Conservation (phyloP, 2,113 vertebrate genomes). For the Cyanoliseus patagonus region DNA sequence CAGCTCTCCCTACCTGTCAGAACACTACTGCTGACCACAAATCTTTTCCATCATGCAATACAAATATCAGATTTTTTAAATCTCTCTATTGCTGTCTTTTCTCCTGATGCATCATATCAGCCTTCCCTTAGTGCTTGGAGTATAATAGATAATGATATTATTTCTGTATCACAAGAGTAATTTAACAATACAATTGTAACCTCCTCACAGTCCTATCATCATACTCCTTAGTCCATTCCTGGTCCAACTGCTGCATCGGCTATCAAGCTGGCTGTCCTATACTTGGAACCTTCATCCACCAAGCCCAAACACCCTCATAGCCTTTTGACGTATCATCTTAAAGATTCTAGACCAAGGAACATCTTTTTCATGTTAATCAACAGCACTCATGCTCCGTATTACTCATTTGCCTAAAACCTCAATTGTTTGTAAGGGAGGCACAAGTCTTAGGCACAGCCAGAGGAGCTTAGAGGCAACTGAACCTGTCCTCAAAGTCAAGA, state of each 20-base stretch:
- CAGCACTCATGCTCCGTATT: neutral
- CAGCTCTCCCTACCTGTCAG: neutral
- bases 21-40: neutral
- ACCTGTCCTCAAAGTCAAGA: neutral
- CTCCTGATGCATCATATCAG: neutral
- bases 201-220: neutral
- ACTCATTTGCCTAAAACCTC: neutral
- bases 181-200: neutral
- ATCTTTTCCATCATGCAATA: neutral
- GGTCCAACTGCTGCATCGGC: neutral
- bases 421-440: neutral
- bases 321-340: neutral
- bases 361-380: neutral
- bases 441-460: fast-evolving
- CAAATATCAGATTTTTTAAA: neutral
- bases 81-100: neutral
- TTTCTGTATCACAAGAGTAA: neutral
- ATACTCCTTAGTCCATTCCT: neutral
- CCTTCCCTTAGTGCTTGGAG: neutral
- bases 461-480: neutral
- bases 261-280: neutral
- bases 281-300: neutral
- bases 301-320: neutral
- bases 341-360: neutral
- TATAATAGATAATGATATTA: neutral